Base-by-base conservation (phyloP, 2,113 vertebrate species). In the Antechinus flavipes region DNA sequence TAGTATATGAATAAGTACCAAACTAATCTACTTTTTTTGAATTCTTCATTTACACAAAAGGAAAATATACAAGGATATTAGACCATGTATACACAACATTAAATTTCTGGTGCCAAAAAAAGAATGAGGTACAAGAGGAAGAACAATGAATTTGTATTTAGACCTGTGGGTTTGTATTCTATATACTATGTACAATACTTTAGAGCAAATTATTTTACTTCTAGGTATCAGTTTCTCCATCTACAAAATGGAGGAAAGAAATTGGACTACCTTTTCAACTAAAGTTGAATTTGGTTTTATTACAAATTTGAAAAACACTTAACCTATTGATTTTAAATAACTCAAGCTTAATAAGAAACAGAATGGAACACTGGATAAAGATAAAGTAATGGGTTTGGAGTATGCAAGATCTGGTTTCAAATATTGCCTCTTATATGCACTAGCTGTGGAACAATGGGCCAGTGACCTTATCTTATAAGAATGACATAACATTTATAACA, bases 31-130 rank as follows among this genome's bases (percentile, higher is more conserved):
- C 53, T 49, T 49, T 92, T 14, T 46, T 89, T 92, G 61, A 19
- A 53, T 53, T 19, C 7, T 42, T 93, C 55, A 35, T 49, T 14
- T 93, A 90, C 55, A 97, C 6, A 96, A 96, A 96, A 95, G 14
- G 91, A 96, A 97, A 96, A 25, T 76, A n/a, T 26, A 52, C 90
- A 95, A 95, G 92, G 84, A 46, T 56, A 91, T n/a, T 19, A 89
- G 93, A 93, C 93, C 35, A 76, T n/a, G 30, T 19, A 19, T 90
- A 53, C 26, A 47, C 7, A 94, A 30, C 92, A 94, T 92, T 97
- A 95, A 49, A 16, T 49, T 93, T 89, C 9, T 54, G 92, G 50
- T n/a, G 0, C 1, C 91, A 2, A 96, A 54, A 24, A 92, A 93
- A 95, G 90, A 92, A 90, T 24, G 91, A 97, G 91, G 46, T 84